Conservation (phyloP, 2,797 vertebrate species). For the Chrosomus eos region DNA sequence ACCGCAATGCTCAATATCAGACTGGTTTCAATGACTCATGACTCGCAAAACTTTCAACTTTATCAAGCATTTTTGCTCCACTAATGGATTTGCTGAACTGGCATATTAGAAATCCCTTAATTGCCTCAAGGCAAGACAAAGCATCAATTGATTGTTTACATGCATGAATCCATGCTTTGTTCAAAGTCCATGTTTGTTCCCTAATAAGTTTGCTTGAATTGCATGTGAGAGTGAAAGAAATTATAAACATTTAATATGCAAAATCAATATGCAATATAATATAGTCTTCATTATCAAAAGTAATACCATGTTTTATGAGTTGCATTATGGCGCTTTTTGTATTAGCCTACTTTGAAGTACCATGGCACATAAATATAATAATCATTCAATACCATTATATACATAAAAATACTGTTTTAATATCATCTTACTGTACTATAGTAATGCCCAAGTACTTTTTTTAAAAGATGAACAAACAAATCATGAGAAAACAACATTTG, state of each 20-base stretch:
- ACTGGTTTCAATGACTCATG: neutral
- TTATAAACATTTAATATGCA: neutral
- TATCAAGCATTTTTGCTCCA: neutral
- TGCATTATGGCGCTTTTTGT: neutral
- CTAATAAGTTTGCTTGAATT: neutral
- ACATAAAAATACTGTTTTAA: neutral
- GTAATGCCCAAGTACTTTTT: neutral
- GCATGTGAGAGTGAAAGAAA: neutral
- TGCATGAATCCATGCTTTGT: neutral
- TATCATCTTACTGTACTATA: neutral
- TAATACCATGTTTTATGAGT: neutral
- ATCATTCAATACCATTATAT: neutral
- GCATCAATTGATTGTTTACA: neutral
- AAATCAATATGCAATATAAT: neutral
- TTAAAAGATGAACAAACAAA: neutral
- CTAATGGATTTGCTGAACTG: conserved; percentile 1
- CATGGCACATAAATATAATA: neutral
- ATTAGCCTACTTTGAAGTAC: neutral
- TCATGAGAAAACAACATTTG: too few relatives aligned
- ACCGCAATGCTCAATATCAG: neutral
- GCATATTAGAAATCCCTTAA: neutral
- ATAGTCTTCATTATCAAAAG: neutral
- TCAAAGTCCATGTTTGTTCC: neutral
- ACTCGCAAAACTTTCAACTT: neutral
- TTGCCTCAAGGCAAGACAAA: neutral